Evolutionary conservation across 2,113 vertebrate species (phyloP).

Genomic region (Serilophus lunatus): DNA sequence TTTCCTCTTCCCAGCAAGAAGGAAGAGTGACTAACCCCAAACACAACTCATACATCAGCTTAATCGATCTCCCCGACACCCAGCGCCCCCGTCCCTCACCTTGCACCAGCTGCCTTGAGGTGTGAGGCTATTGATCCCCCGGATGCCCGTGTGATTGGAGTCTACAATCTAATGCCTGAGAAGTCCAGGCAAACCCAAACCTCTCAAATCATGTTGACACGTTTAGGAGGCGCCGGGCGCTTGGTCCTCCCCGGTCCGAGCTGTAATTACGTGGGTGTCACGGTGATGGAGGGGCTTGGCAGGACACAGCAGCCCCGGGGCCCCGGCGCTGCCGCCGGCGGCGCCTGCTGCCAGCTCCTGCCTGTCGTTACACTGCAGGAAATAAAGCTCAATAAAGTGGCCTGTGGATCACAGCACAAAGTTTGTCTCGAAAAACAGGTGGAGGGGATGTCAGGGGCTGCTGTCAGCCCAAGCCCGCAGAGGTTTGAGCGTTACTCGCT

Average conservation of each 20-base stretch:
- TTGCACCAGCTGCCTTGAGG: background rate
- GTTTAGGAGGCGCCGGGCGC: constrained; percentile 60
- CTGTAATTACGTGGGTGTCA: constrained; percentile 72
- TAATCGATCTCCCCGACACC: background rate
- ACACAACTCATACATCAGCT: background rate
- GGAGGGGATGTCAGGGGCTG: background rate
- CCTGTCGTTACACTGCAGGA: background rate
- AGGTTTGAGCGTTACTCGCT: background rate
- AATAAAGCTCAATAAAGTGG: constrained; percentile 7
- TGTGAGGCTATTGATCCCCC: constrained; percentile 58
- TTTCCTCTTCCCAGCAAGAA: background rate
- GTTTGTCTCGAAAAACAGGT: background rate
- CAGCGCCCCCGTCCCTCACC: background rate
- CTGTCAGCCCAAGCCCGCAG: accelerated
- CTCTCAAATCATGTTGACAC: constrained; percentile 71
- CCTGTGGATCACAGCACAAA: background rate
- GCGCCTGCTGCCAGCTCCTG: background rate
- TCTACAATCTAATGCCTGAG: constrained; percentile 42
- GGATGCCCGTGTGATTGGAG: constrained; percentile 48
- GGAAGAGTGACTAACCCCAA: background rate
- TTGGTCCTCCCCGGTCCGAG: constrained; percentile 58
- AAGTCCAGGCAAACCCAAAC: constrained; percentile 53
- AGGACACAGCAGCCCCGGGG: constrained; percentile 40
- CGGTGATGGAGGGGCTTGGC: constrained; percentile 61
- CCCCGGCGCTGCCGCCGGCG: background rate